A percentile compares a stretch with the other conserved stretches of the same genome.
phyloP scores from a whole-genome alignment of 2,797 vertebrate genomes.

The Manis crassicaudata region DNA sequence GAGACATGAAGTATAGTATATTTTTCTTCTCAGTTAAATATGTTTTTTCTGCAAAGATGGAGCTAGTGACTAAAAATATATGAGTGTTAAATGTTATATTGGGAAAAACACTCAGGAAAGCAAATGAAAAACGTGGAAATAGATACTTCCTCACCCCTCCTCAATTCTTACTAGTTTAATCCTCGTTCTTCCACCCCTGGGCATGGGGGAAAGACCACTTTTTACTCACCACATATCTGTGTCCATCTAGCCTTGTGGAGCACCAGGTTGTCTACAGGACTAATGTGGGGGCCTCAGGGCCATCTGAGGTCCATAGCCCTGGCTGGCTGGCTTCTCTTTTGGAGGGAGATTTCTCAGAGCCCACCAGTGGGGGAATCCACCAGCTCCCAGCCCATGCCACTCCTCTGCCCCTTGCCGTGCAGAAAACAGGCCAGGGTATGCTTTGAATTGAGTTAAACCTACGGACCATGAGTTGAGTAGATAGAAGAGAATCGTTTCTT shows the following conservation, averaged over 20 bases:
- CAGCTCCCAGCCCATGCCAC: not conserved
- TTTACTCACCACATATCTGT: not conserved
- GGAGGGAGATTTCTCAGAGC: not conserved
- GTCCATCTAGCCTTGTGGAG: not conserved
- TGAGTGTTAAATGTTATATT: not conserved
- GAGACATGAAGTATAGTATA: not conserved
- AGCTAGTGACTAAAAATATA: not conserved
- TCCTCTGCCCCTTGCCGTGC: not conserved
- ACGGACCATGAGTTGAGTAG: not conserved
- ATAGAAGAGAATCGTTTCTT: not conserved
- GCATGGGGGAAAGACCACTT: too few relatives aligned
- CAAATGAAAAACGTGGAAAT: not conserved
- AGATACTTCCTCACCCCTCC: not conserved
- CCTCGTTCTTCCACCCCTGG: not conserved
- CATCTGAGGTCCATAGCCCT: not conserved
- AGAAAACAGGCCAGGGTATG: not conserved
- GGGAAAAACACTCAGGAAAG: not conserved
- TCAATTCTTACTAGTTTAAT: not conserved
- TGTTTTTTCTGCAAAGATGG: not conserved
- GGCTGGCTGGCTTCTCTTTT: not conserved
- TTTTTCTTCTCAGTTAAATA: not conserved
- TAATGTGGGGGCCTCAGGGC: accelerated
- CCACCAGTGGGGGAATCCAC: too few relatives aligned
- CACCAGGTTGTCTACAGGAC: not conserved
- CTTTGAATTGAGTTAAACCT: not conserved